These are phyloP conservation scores for Hybos culiciformis DNA, from an alignment of 2,888 invertebrate genomes.

Conservation along the genomic window DNA sequence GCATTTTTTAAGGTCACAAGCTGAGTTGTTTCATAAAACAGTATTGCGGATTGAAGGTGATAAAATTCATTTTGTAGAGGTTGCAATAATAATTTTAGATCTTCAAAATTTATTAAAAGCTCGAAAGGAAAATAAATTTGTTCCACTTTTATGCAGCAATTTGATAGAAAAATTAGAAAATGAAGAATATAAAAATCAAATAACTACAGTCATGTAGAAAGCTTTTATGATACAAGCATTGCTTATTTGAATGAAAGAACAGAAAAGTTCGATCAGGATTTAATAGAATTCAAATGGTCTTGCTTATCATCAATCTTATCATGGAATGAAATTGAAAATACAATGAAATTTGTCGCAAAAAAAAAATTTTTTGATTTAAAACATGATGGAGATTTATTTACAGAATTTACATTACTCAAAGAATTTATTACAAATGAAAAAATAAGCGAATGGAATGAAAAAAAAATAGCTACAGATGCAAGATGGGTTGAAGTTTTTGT, in stretches of 20 bases:
- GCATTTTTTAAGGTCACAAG: not conserved
- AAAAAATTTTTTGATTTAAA: not conserved
- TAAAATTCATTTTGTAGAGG: not conserved
- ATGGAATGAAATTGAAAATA: not conserved
- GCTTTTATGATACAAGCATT: not conserved
- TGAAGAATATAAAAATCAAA: not conserved
- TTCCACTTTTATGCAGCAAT: not conserved
- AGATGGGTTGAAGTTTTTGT: not conserved
- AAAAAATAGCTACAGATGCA: not conserved
- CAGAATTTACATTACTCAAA: not conserved
- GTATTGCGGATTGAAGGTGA: not conserved
- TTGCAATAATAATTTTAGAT: not conserved
- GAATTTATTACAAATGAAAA: not conserved
- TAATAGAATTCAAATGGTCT: not conserved
- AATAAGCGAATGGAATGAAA: not conserved
- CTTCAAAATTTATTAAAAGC: not conserved
- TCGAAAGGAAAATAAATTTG: not conserved
- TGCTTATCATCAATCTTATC: not conserved
- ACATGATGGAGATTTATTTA: not conserved
- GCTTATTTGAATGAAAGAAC: not conserved
- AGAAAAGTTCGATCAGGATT: not conserved
- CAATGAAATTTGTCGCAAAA: not conserved
- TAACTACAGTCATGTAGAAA: not conserved
- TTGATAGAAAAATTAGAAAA: not conserved
- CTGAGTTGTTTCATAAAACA: not conserved